A percentile compares a stretch with the other conserved stretches of the same genome.
These are phyloP conservation scores for Montipora foliosa DNA, from an alignment of 64 coral and sea anemone genomes.

Conservation along the genomic window DNA sequence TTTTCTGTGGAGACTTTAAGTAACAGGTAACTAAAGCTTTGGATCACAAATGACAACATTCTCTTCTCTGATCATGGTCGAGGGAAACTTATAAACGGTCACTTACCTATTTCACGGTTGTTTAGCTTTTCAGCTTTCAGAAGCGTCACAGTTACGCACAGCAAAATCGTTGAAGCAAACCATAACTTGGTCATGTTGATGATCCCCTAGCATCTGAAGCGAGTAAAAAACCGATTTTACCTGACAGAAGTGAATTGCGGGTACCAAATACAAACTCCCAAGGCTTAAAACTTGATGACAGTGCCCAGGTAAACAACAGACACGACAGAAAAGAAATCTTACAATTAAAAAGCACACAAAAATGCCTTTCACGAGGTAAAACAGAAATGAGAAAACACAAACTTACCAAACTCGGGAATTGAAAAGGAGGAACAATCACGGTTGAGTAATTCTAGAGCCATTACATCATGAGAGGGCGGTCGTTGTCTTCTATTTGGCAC, in stretches of 20 bases:
- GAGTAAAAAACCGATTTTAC: conserved; percentile 3
- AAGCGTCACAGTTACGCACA: conserved; percentile 30
- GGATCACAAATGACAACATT: background rate
- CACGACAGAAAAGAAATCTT: background rate
- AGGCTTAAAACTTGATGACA: background rate
- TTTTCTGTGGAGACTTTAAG: too few relatives aligned
- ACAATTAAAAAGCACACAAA: background rate
- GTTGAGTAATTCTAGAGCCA: background rate
- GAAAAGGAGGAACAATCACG: background rate
- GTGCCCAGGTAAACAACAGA: background rate
- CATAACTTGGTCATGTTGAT: conserved; percentile 35
- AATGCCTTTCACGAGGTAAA: background rate
- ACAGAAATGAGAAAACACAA: background rate
- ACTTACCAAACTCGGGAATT: conserved; percentile 1
- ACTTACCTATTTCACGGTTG: conserved; percentile 25
- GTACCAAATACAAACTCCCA: conserved; percentile 11
- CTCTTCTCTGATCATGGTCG: background rate
- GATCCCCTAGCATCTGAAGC: conserved; percentile 27
- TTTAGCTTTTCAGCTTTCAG: conserved; percentile 41
- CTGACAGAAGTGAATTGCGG: background rate
- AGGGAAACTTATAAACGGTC: background rate
- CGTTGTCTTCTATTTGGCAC: conserved; percentile 1
- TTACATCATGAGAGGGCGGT: background rate
- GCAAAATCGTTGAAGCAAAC: conserved; percentile 57
- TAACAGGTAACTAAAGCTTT: background rate